Base-by-base conservation (phyloP, 2,888 invertebrate genomes). In the Campoplex nolae region DNA sequence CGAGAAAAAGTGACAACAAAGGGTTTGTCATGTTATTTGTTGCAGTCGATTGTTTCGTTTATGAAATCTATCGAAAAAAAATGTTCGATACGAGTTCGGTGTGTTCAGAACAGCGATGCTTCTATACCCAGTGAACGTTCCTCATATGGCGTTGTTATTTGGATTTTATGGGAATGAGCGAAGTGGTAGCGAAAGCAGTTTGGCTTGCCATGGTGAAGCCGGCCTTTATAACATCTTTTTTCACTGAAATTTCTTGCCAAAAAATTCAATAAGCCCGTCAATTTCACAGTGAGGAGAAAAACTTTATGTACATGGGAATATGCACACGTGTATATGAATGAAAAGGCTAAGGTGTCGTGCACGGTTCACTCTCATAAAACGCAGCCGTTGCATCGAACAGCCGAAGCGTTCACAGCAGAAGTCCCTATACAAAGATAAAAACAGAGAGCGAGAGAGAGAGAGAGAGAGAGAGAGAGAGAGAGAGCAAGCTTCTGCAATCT, bases 361-460 rank as follows among this genome's bases (percentile, higher is more conserved):
- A 45, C 42, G 68, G 62, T 74, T 54, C 67, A 77, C n/a, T 82
- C 85, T 85, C 85, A 77, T 85, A 85, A 85, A 85, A 85, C 77
- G 81, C 85, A 85, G 82, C 85, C 85, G 81, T 78, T 82, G 85
- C 85, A 62, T 51, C 70, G 73, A 23, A 38, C 28, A 35, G 28
- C 56, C 35, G 38, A 38, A 38, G 56, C 58, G 71, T 62, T 75
- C 56, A 28, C 58, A 85, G 13, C 38, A 73, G 78, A 77, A 82
- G 56, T 78, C 56, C 65, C 48, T 65, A 56, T 70, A 81, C 51
- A 68, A n/a, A 16, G 48, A 58, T 23, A 68, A 28, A 56, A 67
- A 78, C 56, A 67, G 74, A 42, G 38, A 38, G 28, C 23, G 23
- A 23, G 23, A 0, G 23, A 23, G 23, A 23, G 23, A 23, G 23